Conservation (phyloP, 2,888 invertebrate species). For the Baronia brevicornis region DNA sequence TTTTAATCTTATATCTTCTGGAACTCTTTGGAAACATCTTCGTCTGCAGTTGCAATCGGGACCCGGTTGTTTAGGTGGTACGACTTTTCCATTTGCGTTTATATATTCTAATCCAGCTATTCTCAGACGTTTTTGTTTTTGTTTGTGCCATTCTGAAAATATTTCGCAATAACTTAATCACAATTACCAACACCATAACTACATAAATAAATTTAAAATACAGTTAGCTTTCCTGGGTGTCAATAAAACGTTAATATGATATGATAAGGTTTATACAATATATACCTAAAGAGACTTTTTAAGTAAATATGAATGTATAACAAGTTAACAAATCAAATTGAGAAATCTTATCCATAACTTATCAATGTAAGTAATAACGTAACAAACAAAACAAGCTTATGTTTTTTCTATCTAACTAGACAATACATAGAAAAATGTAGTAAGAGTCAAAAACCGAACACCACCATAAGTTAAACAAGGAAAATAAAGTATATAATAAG, state of each 20-base stretch:
- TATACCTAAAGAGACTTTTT: no score
- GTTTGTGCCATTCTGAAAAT: slow-evolving; percentile 75
- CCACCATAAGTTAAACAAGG: slow-evolving; percentile 26
- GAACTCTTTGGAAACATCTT: slow-evolving; percentile 68
- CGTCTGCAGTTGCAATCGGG: slow-evolving; percentile 72
- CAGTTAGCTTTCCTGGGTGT: no score
- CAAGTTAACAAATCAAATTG: slow-evolving; percentile 1
- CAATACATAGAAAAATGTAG: slow-evolving; percentile 53
- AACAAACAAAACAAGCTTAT: slow-evolving; percentile 19
- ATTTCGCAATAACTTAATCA: not conserved
- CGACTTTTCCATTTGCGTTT: slow-evolving; percentile 74
- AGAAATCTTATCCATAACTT: no score
- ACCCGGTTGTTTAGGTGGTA: slow-evolving; percentile 71
- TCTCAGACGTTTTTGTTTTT: slow-evolving; percentile 72
- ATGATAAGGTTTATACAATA: no score
- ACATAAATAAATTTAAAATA: not conserved
- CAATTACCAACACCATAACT: not conserved
- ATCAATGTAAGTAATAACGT: not conserved
- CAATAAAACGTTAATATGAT: no score
- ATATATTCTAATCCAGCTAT: slow-evolving; percentile 73
- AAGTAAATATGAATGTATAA: not conserved
- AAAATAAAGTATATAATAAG: slow-evolving; percentile 16
- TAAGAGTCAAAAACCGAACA: slow-evolving; percentile 55
- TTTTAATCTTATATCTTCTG: slow-evolving; percentile 63
- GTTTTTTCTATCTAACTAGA: no score